A percentile compares a stretch with the other conserved stretches of the same genome.
phyloP scores from a whole-genome alignment of 2,888 invertebrate species.

The Polietes domitor region DNA sequence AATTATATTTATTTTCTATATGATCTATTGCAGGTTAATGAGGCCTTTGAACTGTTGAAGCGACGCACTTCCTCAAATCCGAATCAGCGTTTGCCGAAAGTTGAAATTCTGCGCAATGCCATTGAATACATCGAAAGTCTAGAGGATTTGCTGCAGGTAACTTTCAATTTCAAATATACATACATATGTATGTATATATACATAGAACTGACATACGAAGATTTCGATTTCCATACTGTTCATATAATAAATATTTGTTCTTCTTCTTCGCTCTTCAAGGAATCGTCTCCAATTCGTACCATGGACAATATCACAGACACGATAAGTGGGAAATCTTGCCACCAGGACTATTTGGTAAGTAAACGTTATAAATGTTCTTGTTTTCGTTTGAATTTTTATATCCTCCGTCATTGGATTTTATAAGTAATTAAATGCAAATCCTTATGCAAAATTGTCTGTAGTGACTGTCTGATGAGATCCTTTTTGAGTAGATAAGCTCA shows the following conservation, averaged over 20 bases:
- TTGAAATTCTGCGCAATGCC: slow-evolving; percentile 97
- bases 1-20: slow-evolving; percentile 14
- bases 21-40: slow-evolving; percentile 89
- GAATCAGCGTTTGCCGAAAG: slow-evolving; percentile 97
- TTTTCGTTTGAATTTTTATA: no score
- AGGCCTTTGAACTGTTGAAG: slow-evolving; percentile 97
- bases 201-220: no score
- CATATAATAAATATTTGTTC: background rate
- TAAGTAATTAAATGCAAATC: no score
- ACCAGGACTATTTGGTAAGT: slow-evolving; percentile 81
- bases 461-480: no score
- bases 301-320: slow-evolving; percentile 78
- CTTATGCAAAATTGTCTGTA: no score
- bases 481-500: no score
- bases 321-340: slow-evolving; percentile 77
- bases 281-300: slow-evolving; percentile 78
- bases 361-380: no score
- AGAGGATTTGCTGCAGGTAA: slow-evolving; percentile 89
- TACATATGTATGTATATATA: no score
- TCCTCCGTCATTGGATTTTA: no score
- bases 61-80: slow-evolving; percentile 96
- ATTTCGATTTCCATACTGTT: no score
- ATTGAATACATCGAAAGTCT: slow-evolving; percentile 98
- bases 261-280: slow-evolving; percentile 70
- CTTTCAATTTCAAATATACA: background rate